A percentile compares a stretch with the other conserved stretches of the same genome.
phyloP scores from a whole-genome alignment of 2,797 vertebrate genomes.

The Eurystomus glaucurus region DNA sequence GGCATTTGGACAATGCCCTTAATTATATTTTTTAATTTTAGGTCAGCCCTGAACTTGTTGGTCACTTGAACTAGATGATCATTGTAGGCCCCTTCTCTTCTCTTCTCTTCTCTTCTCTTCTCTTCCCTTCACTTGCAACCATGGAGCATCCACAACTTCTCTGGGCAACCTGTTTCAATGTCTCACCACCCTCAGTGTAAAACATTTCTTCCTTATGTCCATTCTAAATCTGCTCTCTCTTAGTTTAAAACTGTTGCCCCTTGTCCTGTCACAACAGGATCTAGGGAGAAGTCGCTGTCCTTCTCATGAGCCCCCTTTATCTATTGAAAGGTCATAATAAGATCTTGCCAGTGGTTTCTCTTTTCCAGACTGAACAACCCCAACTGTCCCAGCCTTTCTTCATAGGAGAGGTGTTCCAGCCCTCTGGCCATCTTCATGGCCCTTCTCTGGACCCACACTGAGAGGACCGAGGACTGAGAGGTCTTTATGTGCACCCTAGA shows the following conservation, averaged over 20 bases:
- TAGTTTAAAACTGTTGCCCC: background rate
- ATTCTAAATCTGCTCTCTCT: background rate
- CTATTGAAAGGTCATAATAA: background rate
- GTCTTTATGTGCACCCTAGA: no score
- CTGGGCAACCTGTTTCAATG: background rate
- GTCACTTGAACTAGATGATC: background rate
- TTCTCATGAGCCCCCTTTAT: background rate
- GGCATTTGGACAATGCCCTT: background rate
- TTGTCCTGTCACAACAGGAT: no score
- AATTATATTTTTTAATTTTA: background rate
- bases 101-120: background rate
- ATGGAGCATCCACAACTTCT: background rate
- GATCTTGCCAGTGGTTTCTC: background rate
- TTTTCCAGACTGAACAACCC: background rate
- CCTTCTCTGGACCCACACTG: background rate
- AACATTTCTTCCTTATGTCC: background rate
- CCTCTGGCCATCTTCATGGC: background rate
- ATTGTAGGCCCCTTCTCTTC: background rate
- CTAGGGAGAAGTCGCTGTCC: background rate
- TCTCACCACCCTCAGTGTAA: background rate
- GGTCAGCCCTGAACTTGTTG: slow-evolving; percentile 5
- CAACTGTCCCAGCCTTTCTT: background rate
- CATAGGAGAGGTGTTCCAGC: background rate
- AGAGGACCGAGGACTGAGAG: background rate
- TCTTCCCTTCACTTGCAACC: background rate